These are phyloP conservation scores for Chelon labrosus DNA, from an alignment of 2,797 vertebrate genomes.

Conservation along the genomic window DNA sequence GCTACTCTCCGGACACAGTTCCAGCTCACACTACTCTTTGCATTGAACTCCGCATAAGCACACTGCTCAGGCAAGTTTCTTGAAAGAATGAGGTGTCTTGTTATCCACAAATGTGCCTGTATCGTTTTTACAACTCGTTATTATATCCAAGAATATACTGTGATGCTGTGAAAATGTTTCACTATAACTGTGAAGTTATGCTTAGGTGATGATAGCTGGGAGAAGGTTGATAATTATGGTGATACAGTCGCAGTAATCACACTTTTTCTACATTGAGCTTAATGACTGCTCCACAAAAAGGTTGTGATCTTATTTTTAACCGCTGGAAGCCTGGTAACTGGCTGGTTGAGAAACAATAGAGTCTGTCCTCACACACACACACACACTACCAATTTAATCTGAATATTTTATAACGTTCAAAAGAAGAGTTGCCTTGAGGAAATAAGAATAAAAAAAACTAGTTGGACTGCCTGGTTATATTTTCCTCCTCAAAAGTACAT, in stretches of 20 bases:
- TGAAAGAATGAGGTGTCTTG: conserved; percentile 8
- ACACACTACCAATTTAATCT: conserved; percentile 33
- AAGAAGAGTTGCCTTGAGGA: conserved; percentile 19
- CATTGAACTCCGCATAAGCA: conserved; percentile 17
- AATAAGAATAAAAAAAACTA: conserved; percentile 3
- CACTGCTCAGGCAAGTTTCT: conserved; percentile 10
- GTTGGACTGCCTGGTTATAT: neutral
- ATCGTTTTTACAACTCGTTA: conserved; percentile 8
- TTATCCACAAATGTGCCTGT: conserved; percentile 4
- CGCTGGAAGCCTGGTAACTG: conserved; percentile 24
- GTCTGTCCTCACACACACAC: conserved; percentile 13
- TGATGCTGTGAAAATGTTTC: conserved; percentile 25
- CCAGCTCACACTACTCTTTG: neutral
- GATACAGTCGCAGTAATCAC: conserved; percentile 16
- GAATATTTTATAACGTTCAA: conserved; percentile 24
- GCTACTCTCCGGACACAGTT: conserved; percentile 32
- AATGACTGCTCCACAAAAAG: conserved; percentile 21
- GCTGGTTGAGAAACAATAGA: conserved; percentile 30
- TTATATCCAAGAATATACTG: conserved; percentile 29
- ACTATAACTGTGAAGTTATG: conserved; percentile 30
- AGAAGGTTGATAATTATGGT: conserved; percentile 34
- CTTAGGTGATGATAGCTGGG: conserved; percentile 25
- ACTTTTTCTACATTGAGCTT: conserved; percentile 18
- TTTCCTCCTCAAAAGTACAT: conserved; percentile 6
- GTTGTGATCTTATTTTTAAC: conserved; percentile 17